A percentile compares a stretch with the other conserved stretches of the same genome.
phyloP scores from a whole-genome alignment of 1,140 invertebrate species.

The Penaeus chinensis region DNA sequence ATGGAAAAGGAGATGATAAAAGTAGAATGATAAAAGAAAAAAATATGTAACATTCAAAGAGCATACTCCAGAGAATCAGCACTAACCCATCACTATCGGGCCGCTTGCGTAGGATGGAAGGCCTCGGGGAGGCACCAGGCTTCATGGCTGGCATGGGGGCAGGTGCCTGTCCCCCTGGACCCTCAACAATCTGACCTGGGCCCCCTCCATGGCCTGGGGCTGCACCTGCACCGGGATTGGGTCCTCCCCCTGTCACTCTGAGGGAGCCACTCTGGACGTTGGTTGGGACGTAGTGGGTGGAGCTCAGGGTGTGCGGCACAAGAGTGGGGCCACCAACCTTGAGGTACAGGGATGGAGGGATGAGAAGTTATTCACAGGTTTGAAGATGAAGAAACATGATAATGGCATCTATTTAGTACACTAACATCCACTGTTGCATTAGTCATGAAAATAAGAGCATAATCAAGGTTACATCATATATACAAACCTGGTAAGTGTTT shows the following conservation, averaged over 20 bases:
- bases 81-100: constrained; percentile 72
- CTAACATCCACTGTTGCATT: too few relatives aligned
- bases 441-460: background rate
- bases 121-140: constrained; percentile 76
- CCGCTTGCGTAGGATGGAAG: constrained; percentile 77
- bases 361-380: too few relatives aligned
- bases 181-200: constrained; percentile 17
- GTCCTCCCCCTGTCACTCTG: constrained; percentile 39
- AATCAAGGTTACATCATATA: background rate
- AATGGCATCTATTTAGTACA: too few relatives aligned
- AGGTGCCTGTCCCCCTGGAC: constrained; percentile 16
- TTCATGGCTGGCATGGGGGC: constrained; percentile 67
- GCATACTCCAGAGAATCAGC: constrained; percentile 21
- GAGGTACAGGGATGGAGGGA: background rate
- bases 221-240: constrained; percentile 22
- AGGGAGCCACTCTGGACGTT: constrained; percentile 36
- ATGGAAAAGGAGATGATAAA: background rate
- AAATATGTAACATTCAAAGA: constrained; percentile 25
- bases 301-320: constrained; percentile 40
- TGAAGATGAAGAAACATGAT: too few relatives aligned
- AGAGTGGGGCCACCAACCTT: constrained; percentile 44
- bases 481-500: constrained; percentile 48
- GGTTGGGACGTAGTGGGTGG: constrained; percentile 51
- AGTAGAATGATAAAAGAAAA: background rate
- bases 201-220: constrained; percentile 8